These are phyloP conservation scores for Drosophila azteca DNA, from an alignment of 1,140 invertebrate species.

Conservation along the genomic window DNA sequence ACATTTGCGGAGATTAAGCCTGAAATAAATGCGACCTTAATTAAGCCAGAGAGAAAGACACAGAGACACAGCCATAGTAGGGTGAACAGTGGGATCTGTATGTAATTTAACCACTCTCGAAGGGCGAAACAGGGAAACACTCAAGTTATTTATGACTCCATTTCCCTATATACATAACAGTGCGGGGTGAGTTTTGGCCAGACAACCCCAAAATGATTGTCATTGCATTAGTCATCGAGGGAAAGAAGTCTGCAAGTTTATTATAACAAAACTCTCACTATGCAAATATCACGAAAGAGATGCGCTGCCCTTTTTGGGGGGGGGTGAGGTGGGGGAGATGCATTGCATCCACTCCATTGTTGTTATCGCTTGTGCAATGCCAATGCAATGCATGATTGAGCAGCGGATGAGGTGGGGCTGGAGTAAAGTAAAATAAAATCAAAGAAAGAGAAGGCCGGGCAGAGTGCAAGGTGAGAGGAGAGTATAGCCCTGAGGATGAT, in stretches of 20 bases:
- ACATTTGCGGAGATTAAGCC: constrained; percentile 42
- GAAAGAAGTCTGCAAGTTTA: no score
- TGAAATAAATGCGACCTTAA: constrained; percentile 47
- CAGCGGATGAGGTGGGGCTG: constrained; percentile 19
- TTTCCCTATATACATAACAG: constrained; percentile 20
- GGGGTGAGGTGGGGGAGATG: constrained; percentile 9
- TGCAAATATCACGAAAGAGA: constrained; percentile 57
- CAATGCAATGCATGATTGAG: constrained; percentile 70
- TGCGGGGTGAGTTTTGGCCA: constrained; percentile 46
- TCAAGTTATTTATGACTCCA: constrained; percentile 69
- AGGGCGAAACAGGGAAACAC: constrained; percentile 24
- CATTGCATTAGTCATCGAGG: constrained; percentile 58
- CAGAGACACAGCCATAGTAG: not conserved
- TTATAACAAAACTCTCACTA: not conserved
- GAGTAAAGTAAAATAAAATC: not conserved
- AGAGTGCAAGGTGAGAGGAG: constrained; percentile 23
- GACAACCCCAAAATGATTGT: constrained; percentile 41
- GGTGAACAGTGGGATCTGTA: constrained; percentile 33
- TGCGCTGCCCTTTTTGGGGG: constrained; percentile 10
- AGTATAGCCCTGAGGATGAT: constrained; percentile 58
- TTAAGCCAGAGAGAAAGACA: constrained; percentile 21
- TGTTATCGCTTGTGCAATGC: constrained; percentile 52
- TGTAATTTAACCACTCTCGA: constrained; percentile 28
- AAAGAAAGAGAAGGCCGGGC: constrained; percentile 14
- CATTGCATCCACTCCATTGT: constrained; percentile 36